phyloP scores from a whole-genome alignment of 2,113 vertebrate genomes.

The Myiagra hebetior region DNA sequence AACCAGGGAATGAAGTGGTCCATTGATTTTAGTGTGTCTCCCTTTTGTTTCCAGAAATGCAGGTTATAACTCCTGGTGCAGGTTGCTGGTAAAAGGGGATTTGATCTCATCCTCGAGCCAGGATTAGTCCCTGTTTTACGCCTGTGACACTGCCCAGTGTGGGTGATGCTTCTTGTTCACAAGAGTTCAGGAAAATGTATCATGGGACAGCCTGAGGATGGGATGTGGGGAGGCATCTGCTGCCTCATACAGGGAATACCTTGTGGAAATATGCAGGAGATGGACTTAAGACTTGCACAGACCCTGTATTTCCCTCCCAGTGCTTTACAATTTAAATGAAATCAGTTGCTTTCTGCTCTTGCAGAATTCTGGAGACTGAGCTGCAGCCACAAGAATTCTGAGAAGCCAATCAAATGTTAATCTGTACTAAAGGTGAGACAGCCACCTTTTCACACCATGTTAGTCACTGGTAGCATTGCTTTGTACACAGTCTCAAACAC shows the following conservation, averaged over 20 bases:
- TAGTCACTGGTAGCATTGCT: not conserved
- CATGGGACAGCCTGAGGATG: not conserved
- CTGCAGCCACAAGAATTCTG: not conserved
- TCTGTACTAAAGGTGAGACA: not conserved
- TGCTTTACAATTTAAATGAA: not conserved
- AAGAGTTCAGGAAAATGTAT: not conserved
- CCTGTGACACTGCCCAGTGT: not conserved
- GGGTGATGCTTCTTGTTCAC: not conserved
- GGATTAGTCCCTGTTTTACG: not conserved
- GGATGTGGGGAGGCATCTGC: not conserved
- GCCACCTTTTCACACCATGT: not conserved
- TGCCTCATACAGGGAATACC: not conserved
- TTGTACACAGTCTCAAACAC: not conserved
- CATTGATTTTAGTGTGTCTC: conserved; percentile 17
- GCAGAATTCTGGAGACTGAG: not conserved
- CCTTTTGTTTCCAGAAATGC: conserved; percentile 16
- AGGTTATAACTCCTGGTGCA: not conserved
- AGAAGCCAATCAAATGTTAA: not conserved
- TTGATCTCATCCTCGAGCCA: not conserved
- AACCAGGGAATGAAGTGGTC: conserved; percentile 1
- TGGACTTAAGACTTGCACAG: not conserved
- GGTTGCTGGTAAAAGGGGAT: not conserved
- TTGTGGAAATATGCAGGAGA: accelerated
- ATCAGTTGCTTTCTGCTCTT: not conserved
- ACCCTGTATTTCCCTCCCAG: not conserved